A percentile compares a stretch with the other conserved stretches of the same genome.
phyloP scores from a whole-genome alignment of 2,888 invertebrate species.

The Eustalomyia histrio region DNA sequence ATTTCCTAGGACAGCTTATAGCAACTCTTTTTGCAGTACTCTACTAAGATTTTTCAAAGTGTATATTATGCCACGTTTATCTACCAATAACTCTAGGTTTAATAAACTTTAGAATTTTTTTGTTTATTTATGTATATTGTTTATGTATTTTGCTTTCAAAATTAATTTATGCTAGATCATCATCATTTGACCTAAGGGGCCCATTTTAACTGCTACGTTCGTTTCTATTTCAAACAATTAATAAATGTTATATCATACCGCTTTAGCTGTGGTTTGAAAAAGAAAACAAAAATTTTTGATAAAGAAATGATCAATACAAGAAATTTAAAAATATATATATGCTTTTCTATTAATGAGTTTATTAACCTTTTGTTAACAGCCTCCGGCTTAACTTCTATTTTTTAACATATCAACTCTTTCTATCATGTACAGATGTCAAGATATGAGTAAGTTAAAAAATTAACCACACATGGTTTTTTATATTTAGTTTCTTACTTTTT shows the following conservation, averaged over 20 bases:
- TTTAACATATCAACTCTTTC: neutral
- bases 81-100: slow-evolving; percentile 8
- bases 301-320: neutral
- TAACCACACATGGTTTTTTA: neutral
- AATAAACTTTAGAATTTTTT: slow-evolving; percentile 23
- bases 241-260: slow-evolving; percentile 19
- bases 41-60: too few species aligned
- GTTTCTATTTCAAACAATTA: slow-evolving; percentile 10
- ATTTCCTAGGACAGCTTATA: too few species aligned
- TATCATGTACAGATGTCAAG: neutral
- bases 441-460: neutral
- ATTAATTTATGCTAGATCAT: slow-evolving; percentile 40
- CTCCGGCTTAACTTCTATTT: slow-evolving; percentile 10
- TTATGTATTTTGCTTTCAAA: neutral
- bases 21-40: too few species aligned
- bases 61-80: too few species aligned
- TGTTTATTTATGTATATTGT: neutral
- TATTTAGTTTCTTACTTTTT: too few species aligned
- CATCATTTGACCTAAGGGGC: slow-evolving; percentile 13
- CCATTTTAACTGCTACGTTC: neutral
- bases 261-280: neutral
- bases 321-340: neutral
- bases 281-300: slow-evolving; percentile 6
- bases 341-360: slow-evolving; percentile 37
- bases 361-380: slow-evolving; percentile 40